Evolutionary conservation across 2,888 invertebrate genomes (phyloP), one percentile per base, ranked within the genome.

Genomic region (Chydorus sphaericus): DNA sequence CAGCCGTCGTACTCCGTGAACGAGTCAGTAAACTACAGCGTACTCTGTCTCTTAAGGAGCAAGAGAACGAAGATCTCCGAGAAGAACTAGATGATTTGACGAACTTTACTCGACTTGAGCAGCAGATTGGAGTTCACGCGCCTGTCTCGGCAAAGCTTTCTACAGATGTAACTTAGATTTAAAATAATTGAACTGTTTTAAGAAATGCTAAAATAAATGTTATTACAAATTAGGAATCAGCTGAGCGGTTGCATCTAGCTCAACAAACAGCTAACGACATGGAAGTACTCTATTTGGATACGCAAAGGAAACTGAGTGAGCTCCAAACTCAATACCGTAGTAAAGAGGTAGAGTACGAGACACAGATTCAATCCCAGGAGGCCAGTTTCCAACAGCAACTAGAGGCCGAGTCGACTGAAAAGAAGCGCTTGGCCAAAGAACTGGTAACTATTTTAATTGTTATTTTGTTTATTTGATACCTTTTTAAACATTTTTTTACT

Each of bases 91-190:
- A 44, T 26, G 44, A 44, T 26, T 14, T 44, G 1, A 44, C 23
- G 4, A 44, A 44, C 10, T 73, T 77, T 59, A 78, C 80, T 2
- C 73, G 74, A 54, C 67, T 78, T 60, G 82, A 82, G 65, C 79
- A 77, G 58, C 73, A 78, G 54, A 69, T 73, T 31, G 31, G 49
- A 23, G 44, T 44, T 44, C 44, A 44, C n/a, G 44, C 26, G 14
- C 44, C 11, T 26, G 44, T n/a, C 14, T 26, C 44, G n/a, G 44
- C 44, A 18, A 44, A 44, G n/a, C 14, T 14, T 6, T 44, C 44
- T 8, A 23, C 44, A 14, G 44, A 26, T 26, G 14, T 20, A 7
- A 44, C n/a, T 23, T 44, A 5, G 3, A 10, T 23, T 4, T 11
- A 3, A n/a, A n/a, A n/a, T n/a, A n/a, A n/a, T n/a, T n/a, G n/a